Conservation (phyloP, 1,140 invertebrate genomes). For the Batillaria attramentaria region DNA sequence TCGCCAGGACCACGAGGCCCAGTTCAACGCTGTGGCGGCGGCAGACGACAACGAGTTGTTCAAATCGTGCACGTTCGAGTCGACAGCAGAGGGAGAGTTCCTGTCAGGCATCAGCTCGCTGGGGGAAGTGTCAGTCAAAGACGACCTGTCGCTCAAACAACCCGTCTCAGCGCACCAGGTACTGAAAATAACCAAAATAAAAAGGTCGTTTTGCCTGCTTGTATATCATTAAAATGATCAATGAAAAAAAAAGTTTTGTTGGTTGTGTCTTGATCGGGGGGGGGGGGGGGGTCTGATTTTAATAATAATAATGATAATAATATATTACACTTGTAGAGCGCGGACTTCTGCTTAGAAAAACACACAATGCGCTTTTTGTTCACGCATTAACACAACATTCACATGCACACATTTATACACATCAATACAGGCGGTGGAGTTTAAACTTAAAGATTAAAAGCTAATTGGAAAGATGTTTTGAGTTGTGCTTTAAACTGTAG, state of each 20-base stretch:
- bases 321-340: too few species aligned
- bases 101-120: conserved; percentile 62
- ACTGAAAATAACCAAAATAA: too few species aligned
- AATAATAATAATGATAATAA: background rate
- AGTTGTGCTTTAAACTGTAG: too few species aligned
- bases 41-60: conserved; percentile 61
- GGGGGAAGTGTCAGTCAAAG: conserved; percentile 53
- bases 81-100: conserved; percentile 55
- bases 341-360: too few species aligned
- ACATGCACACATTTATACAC: too few species aligned
- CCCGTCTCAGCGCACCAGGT: conserved; percentile 56
- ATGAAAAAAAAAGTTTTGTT: background rate
- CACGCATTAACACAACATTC: too few species aligned
- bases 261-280: background rate
- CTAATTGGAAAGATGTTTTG: too few species aligned
- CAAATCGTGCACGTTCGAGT: conserved; percentile 55
- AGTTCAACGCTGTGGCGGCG: conserved; percentile 51
- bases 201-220: too few species aligned
- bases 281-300: too few species aligned
- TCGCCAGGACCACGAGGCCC: conserved; percentile 44
- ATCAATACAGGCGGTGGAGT: too few species aligned
- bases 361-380: too few species aligned
- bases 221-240: background rate
- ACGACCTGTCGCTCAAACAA: conserved; percentile 53
- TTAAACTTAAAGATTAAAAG: too few species aligned